These are phyloP conservation scores for Carcharodon carcharias DNA, from an alignment of 2,797 vertebrate species.

Conservation along the genomic window DNA sequence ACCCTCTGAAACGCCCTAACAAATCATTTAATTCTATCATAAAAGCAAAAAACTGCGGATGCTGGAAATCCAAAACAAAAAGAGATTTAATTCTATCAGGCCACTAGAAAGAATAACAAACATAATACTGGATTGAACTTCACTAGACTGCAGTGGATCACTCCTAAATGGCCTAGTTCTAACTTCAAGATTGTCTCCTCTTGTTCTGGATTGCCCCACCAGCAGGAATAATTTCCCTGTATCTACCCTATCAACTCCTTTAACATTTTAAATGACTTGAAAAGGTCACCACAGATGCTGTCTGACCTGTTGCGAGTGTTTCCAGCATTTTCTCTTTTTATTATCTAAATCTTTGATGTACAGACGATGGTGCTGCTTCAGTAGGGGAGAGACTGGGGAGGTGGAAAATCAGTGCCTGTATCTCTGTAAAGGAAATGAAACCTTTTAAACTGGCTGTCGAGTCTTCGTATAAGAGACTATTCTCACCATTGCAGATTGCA, in stretches of 20 bases:
- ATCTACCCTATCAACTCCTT: neutral
- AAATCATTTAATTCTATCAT: neutral
- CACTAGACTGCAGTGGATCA: no score
- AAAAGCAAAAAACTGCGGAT: no score
- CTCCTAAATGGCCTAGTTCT: neutral
- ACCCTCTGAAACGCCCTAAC: neutral
- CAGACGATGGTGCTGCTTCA: neutral
- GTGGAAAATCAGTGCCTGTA: neutral
- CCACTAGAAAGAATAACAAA: neutral
- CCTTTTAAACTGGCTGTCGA: neutral
- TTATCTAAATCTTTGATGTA: no score
- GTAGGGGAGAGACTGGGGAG: no score
- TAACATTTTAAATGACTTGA: neutral
- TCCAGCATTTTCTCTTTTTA: neutral
- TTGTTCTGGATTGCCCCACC: neutral
- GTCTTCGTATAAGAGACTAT: neutral
- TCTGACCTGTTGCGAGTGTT: neutral
- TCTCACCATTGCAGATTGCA: slow-evolving; percentile 67
- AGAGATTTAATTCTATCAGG: neutral
- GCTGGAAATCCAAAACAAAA: no score
- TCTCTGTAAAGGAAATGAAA: neutral
- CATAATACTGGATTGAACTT: no score
- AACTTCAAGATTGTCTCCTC: neutral
- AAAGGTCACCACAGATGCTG: neutral
- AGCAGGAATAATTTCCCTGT: neutral